Evolutionary conservation across 1,140 invertebrate genomes (phyloP), one percentile per base, ranked within the genome.

Genomic region (Drosophila sturtevanti): DNA sequence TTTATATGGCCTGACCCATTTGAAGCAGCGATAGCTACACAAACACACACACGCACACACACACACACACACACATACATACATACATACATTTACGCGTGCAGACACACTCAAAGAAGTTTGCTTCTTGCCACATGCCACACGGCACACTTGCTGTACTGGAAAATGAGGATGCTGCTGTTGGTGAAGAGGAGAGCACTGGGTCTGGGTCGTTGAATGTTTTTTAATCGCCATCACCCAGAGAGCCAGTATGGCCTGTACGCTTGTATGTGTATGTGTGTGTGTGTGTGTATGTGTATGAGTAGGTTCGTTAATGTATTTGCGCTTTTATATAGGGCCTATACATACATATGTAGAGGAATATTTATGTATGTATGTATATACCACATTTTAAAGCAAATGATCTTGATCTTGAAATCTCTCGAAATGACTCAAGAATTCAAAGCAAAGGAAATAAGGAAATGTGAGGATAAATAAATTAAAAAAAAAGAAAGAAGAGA

Each of bases 1-100:
- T 87, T 81, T 72, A 87, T 76, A 77, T 70, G 60, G 84, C 76
- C 79, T 86, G 81, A 86, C 81, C 81, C 81, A 86, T 86, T 86
- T 86, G 81, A 79, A 64, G 73, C 64, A 66, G 59, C 77, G 75
- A 73, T 73, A 77, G 77, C 77, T 72, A 66, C 52, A 31, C 27
- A 31, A 1, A 31, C 7, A 31, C 27, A 31, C 6, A 16, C 41
- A 48, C 41, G 9, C 41, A 44, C 2, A 44, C 5, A 44, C 7
- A 44, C 41, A 4, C 2, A 24, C 24, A 31, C 27, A 6, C 52
- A n/a, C n/a, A 31, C 7, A 31, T 6, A 31, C 6, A 16, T 16
- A 48, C 41, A 18, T 14, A 44, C 2, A 44, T 1, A 44, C 7
- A 44, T 14, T 1, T 1, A 24, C 24, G 7, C 27, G 6, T 41